Conservation (phyloP, 1,140 invertebrate species). For the Cylas formicarius region DNA sequence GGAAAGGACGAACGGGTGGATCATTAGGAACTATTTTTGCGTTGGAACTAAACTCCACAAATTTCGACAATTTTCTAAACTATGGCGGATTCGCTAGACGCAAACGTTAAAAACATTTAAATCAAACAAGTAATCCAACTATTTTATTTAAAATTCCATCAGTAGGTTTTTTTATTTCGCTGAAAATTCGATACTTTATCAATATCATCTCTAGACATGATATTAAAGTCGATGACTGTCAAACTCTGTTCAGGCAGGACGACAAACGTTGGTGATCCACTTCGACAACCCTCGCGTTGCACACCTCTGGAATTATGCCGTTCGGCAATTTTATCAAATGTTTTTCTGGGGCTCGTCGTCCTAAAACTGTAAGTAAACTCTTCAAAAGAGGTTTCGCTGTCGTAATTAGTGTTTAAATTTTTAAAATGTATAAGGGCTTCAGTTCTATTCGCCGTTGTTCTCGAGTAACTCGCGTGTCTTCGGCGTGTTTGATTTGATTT, state of each 20-base stretch:
- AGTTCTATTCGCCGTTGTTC: conserved; percentile 46
- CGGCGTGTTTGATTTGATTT: conserved; percentile 46
- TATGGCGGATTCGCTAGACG: too few relatives aligned
- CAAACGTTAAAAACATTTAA: too few relatives aligned
- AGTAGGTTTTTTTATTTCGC: conserved; percentile 19
- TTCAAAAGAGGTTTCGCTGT: conserved; percentile 45
- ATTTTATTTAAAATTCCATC: too few relatives aligned
- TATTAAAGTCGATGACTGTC: conserved; percentile 66
- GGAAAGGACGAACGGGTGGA: too few relatives aligned
- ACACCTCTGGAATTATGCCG: conserved; percentile 28
- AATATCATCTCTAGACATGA: conserved; percentile 49
- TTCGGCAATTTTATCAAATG: conserved; percentile 27
- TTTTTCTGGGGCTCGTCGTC: conserved; percentile 23
- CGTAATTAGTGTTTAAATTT: conserved; percentile 51
- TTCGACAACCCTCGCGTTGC: conserved; percentile 30
- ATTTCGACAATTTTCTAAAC: too few relatives aligned
- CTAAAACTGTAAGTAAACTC: conserved; percentile 35
- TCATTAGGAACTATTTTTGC: too few relatives aligned
- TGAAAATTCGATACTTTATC: conserved; percentile 23
- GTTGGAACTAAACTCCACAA: too few relatives aligned
- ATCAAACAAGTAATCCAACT: too few relatives aligned
- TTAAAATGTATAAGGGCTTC: conserved; percentile 53
- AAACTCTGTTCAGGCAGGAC: conserved; percentile 52
- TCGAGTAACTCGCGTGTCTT: conserved; percentile 45
- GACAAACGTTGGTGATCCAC: conserved; percentile 32